Conservation (phyloP, 2,113 vertebrate genomes). For the Gallinago jamesoni region DNA sequence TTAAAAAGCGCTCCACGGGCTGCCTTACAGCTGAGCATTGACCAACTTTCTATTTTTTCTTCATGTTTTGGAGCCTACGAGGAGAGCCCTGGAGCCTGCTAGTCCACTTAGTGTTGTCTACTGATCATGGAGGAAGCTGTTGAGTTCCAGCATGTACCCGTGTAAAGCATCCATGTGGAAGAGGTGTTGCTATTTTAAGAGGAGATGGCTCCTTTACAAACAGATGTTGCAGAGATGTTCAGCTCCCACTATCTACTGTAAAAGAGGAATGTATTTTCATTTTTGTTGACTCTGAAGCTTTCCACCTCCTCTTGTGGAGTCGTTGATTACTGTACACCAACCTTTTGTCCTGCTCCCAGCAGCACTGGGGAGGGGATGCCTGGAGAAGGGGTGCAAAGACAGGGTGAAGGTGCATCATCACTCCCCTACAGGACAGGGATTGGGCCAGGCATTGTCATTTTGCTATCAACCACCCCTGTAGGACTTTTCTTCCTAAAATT, state of each 20-base stretch:
- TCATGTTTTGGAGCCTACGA: constrained; percentile 39
- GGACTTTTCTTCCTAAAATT: not conserved
- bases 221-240: constrained; percentile 47
- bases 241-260: not conserved
- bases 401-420: not conserved
- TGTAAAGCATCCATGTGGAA: not conserved
- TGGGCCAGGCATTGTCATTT: not conserved
- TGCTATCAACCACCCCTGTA: not conserved
- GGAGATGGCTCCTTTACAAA: constrained; percentile 31
- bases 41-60: constrained; percentile 50
- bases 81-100: constrained; percentile 45
- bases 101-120: constrained; percentile 33
- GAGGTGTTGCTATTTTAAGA: constrained; percentile 39
- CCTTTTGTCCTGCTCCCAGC: not conserved
- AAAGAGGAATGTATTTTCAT: not conserved
- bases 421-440: not conserved
- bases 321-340: not conserved
- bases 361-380: not conserved
- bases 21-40: constrained; percentile 39
- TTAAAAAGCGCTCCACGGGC: constrained; percentile 12
- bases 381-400: not conserved
- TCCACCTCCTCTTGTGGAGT: not conserved
- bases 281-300: not conserved
- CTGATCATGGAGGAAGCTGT: not conserved
- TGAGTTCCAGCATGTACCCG: not conserved